Evolutionary conservation across 2,113 vertebrate genomes (phyloP).

Genomic region (Saccopteryx leptura): DNA sequence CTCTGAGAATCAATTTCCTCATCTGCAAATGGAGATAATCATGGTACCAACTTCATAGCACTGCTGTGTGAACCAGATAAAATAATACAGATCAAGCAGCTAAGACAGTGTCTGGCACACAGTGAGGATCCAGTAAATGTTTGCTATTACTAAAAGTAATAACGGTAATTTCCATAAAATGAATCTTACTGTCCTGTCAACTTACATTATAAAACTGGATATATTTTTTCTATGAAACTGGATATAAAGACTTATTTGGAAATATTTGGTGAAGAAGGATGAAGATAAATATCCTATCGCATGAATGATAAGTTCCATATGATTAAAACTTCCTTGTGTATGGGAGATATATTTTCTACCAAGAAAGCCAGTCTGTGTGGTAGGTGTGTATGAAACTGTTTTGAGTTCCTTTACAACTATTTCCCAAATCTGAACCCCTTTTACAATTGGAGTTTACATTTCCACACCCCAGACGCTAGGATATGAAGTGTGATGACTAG

Average conservation of each 20-base stretch:
- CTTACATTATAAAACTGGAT: background rate
- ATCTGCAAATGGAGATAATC: background rate
- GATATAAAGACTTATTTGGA: conserved; percentile 24
- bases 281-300: background rate
- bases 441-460: background rate
- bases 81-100: background rate
- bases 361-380: background rate
- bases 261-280: conserved; percentile 45
- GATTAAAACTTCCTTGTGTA: background rate
- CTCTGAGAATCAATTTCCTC: background rate
- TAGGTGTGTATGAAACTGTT: background rate
- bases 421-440: background rate
- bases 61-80: background rate
- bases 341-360: background rate
- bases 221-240: conserved; percentile 5
- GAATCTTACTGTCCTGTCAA: conserved; percentile 30
- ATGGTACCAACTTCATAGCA: background rate
- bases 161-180: conserved; percentile 24
- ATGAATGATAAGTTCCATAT: background rate
- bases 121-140: background rate
- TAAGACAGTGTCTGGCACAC: background rate
- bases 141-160: conserved; percentile 9
- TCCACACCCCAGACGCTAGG: background rate
- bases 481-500: background rate
- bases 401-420: background rate